Conservation (phyloP, 2,797 vertebrate species). For the Hemibagrus guttatus region DNA sequence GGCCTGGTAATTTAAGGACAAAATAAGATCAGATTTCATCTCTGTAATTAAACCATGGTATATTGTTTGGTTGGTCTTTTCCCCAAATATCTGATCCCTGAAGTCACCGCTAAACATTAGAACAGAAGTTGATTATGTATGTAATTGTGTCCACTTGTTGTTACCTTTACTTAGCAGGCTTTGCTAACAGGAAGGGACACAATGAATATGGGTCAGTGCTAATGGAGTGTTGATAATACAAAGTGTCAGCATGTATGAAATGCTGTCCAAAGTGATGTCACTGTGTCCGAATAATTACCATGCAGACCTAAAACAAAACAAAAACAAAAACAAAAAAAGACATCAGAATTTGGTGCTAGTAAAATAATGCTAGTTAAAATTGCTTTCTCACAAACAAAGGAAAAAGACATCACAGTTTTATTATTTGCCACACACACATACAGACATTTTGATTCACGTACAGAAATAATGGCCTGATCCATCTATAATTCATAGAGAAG, state of each 20-base stretch:
- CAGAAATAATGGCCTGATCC: conserved; percentile 11
- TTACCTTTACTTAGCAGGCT: neutral
- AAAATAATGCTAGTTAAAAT: neutral
- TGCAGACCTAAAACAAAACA: neutral
- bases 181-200: conserved; percentile 3
- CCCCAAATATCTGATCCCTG: neutral
- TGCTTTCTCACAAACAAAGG: neutral
- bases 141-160: neutral
- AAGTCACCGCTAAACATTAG: too few relatives aligned
- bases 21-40: neutral
- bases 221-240: neutral
- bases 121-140: neutral
- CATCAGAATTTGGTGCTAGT: neutral
- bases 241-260: neutral
- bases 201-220: neutral
- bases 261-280: neutral
- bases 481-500: conserved; percentile 15
- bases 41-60: neutral
- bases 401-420: neutral
- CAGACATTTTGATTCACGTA: neutral
- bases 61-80: neutral
- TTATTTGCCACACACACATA: neutral
- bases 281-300: conserved; percentile 5
- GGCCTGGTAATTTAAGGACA: neutral
- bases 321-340: neutral